Percentiles rank a stretch among this genome's conserved stretches.
These are phyloP conservation scores for Lineus longissimus DNA, from an alignment of 1,140 invertebrate genomes.

Conservation along the genomic window DNA sequence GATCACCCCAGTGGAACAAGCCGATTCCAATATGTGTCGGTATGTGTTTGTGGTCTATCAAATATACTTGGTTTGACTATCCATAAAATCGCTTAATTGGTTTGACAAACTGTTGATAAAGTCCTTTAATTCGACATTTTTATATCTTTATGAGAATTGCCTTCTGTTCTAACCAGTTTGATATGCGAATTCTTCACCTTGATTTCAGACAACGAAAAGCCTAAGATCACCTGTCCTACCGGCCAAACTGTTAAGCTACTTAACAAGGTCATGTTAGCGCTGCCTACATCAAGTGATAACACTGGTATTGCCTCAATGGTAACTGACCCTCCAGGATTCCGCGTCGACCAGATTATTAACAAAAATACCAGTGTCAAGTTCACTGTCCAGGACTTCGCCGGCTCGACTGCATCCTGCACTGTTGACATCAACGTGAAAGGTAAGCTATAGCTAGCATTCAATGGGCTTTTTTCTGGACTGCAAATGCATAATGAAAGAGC, in stretches of 20 bases:
- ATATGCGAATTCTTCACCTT: too few relatives aligned
- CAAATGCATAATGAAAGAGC: too few relatives aligned
- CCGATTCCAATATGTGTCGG: conserved; percentile 14
- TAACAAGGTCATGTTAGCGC: conserved; percentile 9
- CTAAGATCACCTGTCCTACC: conserved; percentile 6
- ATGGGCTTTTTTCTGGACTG: too few relatives aligned
- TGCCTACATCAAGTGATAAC: conserved; percentile 18
- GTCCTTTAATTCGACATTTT: too few relatives aligned
- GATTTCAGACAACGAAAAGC: too few relatives aligned
- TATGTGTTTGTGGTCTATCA: background rate
- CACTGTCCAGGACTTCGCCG: conserved; percentile 14
- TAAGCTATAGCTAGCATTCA: conserved; percentile 3
- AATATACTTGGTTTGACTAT: too few relatives aligned
- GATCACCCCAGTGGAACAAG: conserved; percentile 5
- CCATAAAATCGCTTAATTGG: too few relatives aligned
- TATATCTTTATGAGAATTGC: too few relatives aligned
- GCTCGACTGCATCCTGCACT: conserved; percentile 14
- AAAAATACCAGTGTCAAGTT: conserved; percentile 12
- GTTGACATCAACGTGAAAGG: conserved; percentile 20
- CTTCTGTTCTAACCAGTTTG: too few relatives aligned
- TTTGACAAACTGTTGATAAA: too few relatives aligned
- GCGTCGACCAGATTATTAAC: conserved; percentile 7
- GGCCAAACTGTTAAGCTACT: too few relatives aligned
- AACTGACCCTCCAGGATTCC: conserved; percentile 4
- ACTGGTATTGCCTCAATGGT: conserved; percentile 10